Percentiles rank a stretch among this genome's conserved stretches.
phyloP scores from a whole-genome alignment of 2,888 invertebrate genomes.

The Thalpophila matura region DNA sequence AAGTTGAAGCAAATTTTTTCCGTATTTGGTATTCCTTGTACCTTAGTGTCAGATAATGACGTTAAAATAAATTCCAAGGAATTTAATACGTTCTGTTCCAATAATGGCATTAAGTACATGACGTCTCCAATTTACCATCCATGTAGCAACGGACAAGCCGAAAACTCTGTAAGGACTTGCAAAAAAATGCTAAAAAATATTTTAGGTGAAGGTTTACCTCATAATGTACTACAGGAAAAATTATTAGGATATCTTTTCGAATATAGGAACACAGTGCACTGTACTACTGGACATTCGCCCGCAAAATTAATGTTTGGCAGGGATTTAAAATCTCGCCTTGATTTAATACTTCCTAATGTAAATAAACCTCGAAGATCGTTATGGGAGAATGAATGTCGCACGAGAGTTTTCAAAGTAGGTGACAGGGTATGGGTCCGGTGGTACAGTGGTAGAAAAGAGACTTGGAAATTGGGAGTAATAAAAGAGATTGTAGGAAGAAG shows the following conservation, averaged over 20 bases:
- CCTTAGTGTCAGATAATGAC: not conserved
- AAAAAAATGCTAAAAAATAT: slow-evolving; percentile 1
- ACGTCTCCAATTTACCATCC: slow-evolving; percentile 3
- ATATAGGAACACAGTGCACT: not conserved
- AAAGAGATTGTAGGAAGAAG: not conserved
- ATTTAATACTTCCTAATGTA: not conserved
- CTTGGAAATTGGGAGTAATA: too few species aligned
- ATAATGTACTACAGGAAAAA: not conserved
- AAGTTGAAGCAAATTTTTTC: not conserved
- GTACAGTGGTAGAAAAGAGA: not conserved
- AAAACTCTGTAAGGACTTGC: slow-evolving; percentile 1
- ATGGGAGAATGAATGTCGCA: not conserved
- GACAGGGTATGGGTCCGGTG: not conserved
- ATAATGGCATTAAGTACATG: not conserved
- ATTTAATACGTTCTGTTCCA: not conserved
- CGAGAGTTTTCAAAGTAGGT: not conserved
- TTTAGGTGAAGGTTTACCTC: not conserved
- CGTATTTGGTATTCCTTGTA: not conserved
- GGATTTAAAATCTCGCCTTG: not conserved
- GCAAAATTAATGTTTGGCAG: not conserved
- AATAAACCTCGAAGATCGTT: not conserved
- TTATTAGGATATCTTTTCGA: not conserved
- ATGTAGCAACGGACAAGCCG: not conserved
- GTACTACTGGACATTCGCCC: not conserved
- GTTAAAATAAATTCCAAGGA: not conserved